These are phyloP conservation scores for Pontoporia blainvillei DNA, from an alignment of 2,113 vertebrate genomes.

Conservation along the genomic window DNA sequence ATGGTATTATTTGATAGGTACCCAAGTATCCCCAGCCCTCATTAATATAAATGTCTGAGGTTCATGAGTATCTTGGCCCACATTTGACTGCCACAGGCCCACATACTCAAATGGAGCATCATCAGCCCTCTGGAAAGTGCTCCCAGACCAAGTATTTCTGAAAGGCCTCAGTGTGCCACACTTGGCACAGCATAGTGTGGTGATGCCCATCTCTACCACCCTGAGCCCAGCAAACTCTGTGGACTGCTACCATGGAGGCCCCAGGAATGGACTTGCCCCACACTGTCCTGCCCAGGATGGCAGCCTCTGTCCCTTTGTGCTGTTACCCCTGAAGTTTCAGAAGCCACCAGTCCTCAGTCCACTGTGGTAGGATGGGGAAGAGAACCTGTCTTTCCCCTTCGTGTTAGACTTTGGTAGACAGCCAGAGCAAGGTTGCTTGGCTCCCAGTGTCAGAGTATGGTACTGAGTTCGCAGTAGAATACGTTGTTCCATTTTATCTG, in stretches of 20 bases:
- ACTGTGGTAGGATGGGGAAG: neutral
- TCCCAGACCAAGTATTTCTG: neutral
- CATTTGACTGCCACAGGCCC: neutral
- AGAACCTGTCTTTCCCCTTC: neutral
- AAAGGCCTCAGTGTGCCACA: neutral
- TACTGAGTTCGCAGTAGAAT: neutral
- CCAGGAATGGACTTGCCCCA: neutral
- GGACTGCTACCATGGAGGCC: neutral
- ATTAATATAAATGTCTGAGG: neutral
- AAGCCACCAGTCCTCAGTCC: neutral
- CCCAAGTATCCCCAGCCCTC: neutral
- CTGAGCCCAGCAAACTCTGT: too few relatives aligned
- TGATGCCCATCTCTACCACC: too few relatives aligned
- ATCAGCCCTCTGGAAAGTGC: neutral
- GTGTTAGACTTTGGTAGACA: neutral
- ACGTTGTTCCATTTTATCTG: neutral
- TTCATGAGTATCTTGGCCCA: neutral
- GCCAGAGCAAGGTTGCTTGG: neutral
- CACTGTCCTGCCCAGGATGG: neutral
- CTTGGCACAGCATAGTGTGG: neutral
- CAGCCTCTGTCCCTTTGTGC: neutral
- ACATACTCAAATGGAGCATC: neutral
- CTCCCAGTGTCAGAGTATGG: neutral
- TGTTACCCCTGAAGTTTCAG: neutral
- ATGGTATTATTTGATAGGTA: neutral